A percentile compares a stretch with the other conserved stretches of the same genome.
Conservation (phyloP, 2,113 vertebrate genomes). For the Psettodes erumei region DNA sequence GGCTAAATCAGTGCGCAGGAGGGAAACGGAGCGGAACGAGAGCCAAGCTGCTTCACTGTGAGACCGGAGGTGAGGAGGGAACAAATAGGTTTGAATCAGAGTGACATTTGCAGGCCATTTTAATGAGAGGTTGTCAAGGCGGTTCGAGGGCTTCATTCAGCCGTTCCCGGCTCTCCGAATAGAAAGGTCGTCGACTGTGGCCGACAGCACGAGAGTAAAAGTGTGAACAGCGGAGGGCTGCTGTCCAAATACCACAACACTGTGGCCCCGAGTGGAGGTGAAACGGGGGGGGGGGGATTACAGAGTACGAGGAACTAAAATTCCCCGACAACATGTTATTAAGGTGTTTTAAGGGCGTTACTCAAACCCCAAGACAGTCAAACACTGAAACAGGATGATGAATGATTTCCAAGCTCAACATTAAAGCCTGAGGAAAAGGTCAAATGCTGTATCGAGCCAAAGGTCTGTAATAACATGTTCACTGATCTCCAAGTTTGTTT, state of each 20-base stretch:
- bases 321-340: background rate
- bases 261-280: background rate
- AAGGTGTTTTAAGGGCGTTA: background rate
- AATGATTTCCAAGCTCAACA: background rate
- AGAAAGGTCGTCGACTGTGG: slow-evolving; percentile 42
- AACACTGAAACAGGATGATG: background rate
- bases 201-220: slow-evolving; percentile 31
- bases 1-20: slow-evolving; percentile 7
- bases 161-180: slow-evolving; percentile 44
- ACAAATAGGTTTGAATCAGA: slow-evolving; percentile 38
- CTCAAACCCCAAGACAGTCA: background rate
- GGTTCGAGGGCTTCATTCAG: slow-evolving; percentile 50
- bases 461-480: background rate
- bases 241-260: slow-evolving; percentile 42
- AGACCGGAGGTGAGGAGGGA: slow-evolving; percentile 12
- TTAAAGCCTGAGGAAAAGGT: no score
- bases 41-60: slow-evolving; percentile 12
- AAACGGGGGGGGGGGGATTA: background rate
- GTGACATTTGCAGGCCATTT: slow-evolving; percentile 59
- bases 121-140: slow-evolving; percentile 47
- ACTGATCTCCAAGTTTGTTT: background rate
- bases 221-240: slow-evolving; percentile 9
- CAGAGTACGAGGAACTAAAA: background rate
- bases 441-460: background rate
- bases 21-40: slow-evolving; percentile 2